Evolutionary conservation across 2,797 vertebrate genomes (phyloP).

Genomic region (Alectoris magna): DNA sequence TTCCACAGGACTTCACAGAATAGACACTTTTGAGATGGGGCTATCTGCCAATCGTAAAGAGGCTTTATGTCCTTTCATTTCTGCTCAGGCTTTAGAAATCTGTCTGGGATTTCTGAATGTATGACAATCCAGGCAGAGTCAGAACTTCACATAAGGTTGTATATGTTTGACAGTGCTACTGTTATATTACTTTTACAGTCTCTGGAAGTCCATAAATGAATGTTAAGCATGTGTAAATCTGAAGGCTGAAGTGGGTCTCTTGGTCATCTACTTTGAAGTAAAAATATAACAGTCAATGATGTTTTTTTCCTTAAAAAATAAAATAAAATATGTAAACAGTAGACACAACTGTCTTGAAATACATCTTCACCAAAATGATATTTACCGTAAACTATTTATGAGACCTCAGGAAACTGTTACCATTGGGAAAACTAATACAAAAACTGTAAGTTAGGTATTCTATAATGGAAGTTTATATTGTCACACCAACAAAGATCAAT

Average conservation of each 20-base stretch:
- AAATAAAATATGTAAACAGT: background rate
- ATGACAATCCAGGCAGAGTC: background rate
- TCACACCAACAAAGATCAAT: background rate
- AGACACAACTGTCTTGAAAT: background rate
- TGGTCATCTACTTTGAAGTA: background rate
- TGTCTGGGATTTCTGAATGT: background rate
- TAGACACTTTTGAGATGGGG: background rate
- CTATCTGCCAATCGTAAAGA: background rate
- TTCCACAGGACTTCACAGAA: accelerated
- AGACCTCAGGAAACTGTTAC: background rate
- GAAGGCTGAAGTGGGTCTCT: background rate
- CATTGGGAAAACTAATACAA: background rate
- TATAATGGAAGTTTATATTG: background rate
- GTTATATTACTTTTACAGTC: background rate
- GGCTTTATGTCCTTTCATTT: background rate
- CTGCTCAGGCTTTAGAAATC: background rate
- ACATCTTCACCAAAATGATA: background rate
- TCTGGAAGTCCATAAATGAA: background rate
- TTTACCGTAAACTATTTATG: background rate
- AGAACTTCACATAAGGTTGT: background rate
- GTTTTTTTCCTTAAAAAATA: background rate
- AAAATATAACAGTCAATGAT: background rate
- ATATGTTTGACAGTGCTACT: background rate
- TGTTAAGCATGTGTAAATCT: background rate
- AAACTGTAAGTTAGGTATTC: background rate